Conservation (phyloP, 1,140 invertebrate genomes). For the Mercenaria mercenaria region DNA sequence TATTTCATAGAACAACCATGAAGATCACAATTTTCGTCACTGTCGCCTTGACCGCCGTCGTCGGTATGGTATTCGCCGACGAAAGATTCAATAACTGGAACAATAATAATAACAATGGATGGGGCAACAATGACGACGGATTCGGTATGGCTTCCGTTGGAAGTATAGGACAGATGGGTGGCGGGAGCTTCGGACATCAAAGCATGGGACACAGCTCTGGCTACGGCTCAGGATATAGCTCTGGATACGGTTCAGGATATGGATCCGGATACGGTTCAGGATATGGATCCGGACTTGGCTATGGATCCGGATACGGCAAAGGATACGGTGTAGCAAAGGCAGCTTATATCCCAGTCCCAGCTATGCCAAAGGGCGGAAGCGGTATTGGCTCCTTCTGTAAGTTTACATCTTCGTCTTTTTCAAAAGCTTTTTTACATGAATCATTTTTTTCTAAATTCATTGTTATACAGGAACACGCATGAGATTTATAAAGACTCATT, state of each 20-base stretch:
- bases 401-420: not conserved
- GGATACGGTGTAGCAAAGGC: not conserved
- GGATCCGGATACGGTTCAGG: not conserved
- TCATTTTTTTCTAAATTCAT: no score
- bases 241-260: not conserved
- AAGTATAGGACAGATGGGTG: not conserved
- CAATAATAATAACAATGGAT: constrained; percentile 8
- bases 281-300: not conserved
- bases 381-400: constrained; percentile 35
- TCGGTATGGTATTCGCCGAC: constrained; percentile 32
- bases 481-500: no score
- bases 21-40: constrained; percentile 40
- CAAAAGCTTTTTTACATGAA: no score
- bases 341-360: constrained; percentile 3
- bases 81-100: constrained; percentile 5
- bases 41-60: constrained; percentile 42
- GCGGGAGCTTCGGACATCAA: not conserved
- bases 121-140: not conserved
- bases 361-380: not conserved
- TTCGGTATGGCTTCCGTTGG: not conserved
- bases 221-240: not conserved
- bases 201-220: not conserved
- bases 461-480: no score
- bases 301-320: not conserved
- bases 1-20: constrained; percentile 26